Conservation (phyloP, 2,797 vertebrate species). For the Lepus oiostolus region DNA sequence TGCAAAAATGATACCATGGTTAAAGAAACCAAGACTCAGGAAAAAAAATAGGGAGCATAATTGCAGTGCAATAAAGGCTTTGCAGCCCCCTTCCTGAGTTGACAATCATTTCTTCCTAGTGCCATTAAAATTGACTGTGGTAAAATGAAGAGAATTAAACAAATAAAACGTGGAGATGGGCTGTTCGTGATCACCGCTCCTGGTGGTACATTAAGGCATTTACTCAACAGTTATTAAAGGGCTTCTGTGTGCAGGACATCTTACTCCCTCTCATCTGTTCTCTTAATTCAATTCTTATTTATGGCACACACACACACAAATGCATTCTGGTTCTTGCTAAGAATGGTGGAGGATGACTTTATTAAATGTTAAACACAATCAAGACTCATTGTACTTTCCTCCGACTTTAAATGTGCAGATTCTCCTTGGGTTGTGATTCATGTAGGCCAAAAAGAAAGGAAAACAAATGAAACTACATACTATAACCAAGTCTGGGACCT, state of each 20-base stretch:
- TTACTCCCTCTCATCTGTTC: background rate
- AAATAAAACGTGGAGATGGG: background rate
- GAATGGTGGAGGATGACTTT: background rate
- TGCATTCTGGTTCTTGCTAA: background rate
- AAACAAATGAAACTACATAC: background rate
- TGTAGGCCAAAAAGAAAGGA: background rate
- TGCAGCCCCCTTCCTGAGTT: constrained; percentile 44
- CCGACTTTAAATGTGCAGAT: background rate
- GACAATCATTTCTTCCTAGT: constrained; percentile 7
- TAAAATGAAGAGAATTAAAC: constrained; percentile 42
- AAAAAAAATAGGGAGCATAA: background rate
- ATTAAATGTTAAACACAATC: constrained; percentile 20
- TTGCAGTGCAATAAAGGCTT: background rate
- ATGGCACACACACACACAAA: background rate
- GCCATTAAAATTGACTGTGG: constrained; percentile 28
- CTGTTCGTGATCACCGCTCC: background rate
- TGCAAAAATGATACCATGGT: background rate
- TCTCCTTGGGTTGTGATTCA: constrained; percentile 42
- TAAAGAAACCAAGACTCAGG: constrained; percentile 14
- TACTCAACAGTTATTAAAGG: background rate
- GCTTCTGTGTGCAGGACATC: background rate
- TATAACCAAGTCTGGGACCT: background rate
- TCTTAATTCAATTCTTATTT: constrained; percentile 34
- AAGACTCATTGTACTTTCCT: background rate
- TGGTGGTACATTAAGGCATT: constrained; percentile 10